Percentiles rank a stretch among this genome's conserved stretches.
Evolutionary conservation across 2,797 vertebrate species (phyloP).

Genomic region (Acestrorhynchus altus): DNA sequence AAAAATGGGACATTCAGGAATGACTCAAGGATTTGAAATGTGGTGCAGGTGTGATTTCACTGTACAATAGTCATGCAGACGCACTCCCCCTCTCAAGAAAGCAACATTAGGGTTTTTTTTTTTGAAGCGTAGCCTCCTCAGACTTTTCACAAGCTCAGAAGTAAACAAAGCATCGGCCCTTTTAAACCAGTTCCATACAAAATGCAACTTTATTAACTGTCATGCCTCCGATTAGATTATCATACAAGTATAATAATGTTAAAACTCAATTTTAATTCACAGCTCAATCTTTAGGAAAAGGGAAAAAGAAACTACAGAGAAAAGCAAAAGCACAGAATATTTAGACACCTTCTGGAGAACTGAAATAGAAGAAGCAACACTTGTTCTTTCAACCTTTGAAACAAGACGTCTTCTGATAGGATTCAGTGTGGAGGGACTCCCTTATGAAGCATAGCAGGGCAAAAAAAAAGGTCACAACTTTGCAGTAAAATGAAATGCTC

Average conservation of each 20-base stretch:
- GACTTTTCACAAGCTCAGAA: neutral
- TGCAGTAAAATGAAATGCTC: slow-evolving; percentile 95
- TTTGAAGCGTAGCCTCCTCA: neutral
- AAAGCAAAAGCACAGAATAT: slow-evolving; percentile 97
- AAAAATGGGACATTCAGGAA: neutral
- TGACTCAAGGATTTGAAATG: neutral
- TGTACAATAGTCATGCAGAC: neutral
- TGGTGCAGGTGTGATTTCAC: neutral
- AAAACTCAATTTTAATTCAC: slow-evolving; percentile 99
- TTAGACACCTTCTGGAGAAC: slow-evolving; percentile 89
- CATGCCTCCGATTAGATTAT: slow-evolving; percentile 99
- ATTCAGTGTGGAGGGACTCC: slow-evolving; percentile 90
- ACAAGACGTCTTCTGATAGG: slow-evolving; percentile 88
- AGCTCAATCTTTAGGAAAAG: slow-evolving; percentile 98
- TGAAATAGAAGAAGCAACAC: slow-evolving; percentile 76
- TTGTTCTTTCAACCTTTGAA: slow-evolving; percentile 88
- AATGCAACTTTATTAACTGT: slow-evolving; percentile 99
- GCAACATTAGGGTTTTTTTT: neutral
- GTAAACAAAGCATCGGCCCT: neutral
- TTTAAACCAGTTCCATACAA: slow-evolving; percentile 88
- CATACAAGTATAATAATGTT: slow-evolving; percentile 98
- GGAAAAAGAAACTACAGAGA: slow-evolving; percentile 83
- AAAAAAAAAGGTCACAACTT: slow-evolving; percentile 88
- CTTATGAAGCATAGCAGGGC: slow-evolving; percentile 90
- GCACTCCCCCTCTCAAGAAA: slow-evolving; percentile 11